Conservation (phyloP, 2,113 vertebrate species). For the Mixornis gularis region DNA sequence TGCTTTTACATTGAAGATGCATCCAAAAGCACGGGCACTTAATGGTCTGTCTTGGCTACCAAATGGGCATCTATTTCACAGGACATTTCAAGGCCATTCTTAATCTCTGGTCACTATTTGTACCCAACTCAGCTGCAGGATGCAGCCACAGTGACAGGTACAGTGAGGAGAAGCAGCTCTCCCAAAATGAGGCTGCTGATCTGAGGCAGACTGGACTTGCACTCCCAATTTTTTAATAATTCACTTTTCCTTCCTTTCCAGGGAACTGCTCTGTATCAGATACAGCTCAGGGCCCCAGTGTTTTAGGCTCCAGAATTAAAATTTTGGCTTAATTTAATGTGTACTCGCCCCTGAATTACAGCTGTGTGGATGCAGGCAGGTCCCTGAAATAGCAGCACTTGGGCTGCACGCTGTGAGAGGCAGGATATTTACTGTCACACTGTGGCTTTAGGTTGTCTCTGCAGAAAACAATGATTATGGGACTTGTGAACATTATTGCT, state of each 20-base stretch:
- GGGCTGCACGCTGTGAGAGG: accelerated
- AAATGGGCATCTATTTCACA: not conserved
- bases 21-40: not conserved
- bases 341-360: not conserved
- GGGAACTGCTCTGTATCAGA: not conserved
- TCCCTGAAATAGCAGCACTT: not conserved
- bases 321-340: not conserved
- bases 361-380: not conserved
- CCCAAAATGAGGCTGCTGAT: not conserved
- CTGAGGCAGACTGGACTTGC: not conserved
- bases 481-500: not conserved
- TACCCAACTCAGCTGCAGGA: not conserved
- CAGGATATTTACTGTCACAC: not conserved
- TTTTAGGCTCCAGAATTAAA: not conserved
- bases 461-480: not conserved
- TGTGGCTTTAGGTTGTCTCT: not conserved
- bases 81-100: not conserved
- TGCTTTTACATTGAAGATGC: not conserved
- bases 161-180: not conserved
- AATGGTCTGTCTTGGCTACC: not conserved
- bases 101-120: accelerated
- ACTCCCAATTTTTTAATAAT: not conserved
- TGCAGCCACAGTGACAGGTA: not conserved
- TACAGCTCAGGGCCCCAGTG: not conserved
- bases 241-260: not conserved